These are phyloP conservation scores for Synodontis membranacea DNA, from an alignment of 2,113 vertebrate species.

Conservation along the genomic window DNA sequence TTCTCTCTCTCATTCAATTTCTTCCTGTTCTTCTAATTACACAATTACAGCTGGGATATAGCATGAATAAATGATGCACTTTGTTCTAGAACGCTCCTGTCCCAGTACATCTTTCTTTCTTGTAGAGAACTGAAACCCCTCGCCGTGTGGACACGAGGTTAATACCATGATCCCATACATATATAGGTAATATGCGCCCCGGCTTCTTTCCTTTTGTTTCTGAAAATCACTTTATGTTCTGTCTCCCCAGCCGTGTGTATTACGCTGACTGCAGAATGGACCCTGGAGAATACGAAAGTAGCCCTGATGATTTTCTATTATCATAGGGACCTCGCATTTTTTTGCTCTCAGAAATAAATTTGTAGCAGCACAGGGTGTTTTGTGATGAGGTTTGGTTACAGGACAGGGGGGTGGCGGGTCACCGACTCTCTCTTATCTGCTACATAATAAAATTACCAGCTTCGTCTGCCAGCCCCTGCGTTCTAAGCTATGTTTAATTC, in stretches of 20 bases:
- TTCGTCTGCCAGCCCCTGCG: constrained; percentile 50
- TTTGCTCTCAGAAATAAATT: constrained; percentile 71
- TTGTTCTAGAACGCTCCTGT: constrained; percentile 56
- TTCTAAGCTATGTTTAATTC: constrained; percentile 75
- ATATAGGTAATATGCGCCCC: constrained; percentile 68
- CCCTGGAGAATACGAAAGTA: constrained; percentile 66
- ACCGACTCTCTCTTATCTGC: constrained; percentile 68
- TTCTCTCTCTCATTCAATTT: constrained; percentile 65
- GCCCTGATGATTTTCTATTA: constrained; percentile 75
- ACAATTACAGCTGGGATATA: constrained; percentile 73
- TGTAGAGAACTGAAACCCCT: constrained; percentile 34
- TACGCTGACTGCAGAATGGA: constrained; percentile 68
- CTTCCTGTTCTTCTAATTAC: constrained; percentile 72
- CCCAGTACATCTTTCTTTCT: constrained; percentile 56
- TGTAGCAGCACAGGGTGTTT: constrained; percentile 57
- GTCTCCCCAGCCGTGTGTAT: constrained; percentile 39
- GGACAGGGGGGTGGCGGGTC: constrained; percentile 32
- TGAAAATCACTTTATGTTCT: constrained; percentile 59
- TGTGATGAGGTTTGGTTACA: constrained; percentile 46
- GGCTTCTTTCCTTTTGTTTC: constrained; percentile 73
- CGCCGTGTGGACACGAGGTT: constrained; percentile 63
- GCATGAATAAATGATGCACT: constrained; percentile 67
- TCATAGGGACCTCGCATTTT: constrained; percentile 60
- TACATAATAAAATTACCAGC: constrained; percentile 68
- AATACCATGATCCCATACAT: constrained; percentile 73